phyloP scores from a whole-genome alignment of 2,888 invertebrate genomes.

The Xanthorhoe designata region DNA sequence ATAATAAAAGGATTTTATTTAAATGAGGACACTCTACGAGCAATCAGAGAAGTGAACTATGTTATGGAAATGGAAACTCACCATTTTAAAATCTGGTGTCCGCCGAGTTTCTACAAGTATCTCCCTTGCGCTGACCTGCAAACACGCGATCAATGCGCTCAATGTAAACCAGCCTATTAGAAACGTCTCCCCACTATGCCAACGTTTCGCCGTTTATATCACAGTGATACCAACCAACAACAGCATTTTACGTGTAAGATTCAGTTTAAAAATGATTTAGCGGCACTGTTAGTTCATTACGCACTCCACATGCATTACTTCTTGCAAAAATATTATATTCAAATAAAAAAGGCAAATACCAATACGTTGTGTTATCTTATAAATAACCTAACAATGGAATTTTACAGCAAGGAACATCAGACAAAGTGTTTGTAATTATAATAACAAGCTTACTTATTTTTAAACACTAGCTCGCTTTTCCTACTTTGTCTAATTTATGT shows the following conservation, averaged over 20 bases:
- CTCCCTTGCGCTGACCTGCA: slow-evolving; percentile 83
- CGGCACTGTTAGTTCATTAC: slow-evolving; percentile 8
- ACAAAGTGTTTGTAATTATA: neutral
- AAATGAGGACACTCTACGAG: slow-evolving; percentile 37
- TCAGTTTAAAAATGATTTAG: slow-evolving; percentile 17
- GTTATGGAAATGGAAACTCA: slow-evolving; percentile 58
- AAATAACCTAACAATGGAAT: slow-evolving; percentile 6
- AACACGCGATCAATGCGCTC: slow-evolving; percentile 80
- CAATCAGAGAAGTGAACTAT: slow-evolving; percentile 28
- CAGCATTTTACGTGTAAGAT: slow-evolving; percentile 23
- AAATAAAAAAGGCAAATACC: slow-evolving; percentile 1
- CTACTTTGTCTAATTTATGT: neutral
- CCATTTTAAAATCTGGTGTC: slow-evolving; percentile 78
- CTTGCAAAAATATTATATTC: neutral
- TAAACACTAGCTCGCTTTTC: neutral
- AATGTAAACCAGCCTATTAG: slow-evolving; percentile 70
- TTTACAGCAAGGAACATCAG: slow-evolving; percentile 3
- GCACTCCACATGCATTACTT: neutral
- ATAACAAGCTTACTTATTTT: neutral
- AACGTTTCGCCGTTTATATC: slow-evolving; percentile 53
- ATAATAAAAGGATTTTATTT: slow-evolving; percentile 4
- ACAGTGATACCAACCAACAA: slow-evolving; percentile 41
- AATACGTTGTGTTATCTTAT: slow-evolving; percentile 10
- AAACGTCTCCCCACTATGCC: slow-evolving; percentile 62
- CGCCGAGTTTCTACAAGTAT: slow-evolving; percentile 81